A percentile compares a stretch with the other conserved stretches of the same genome.
Evolutionary conservation across 92 coral and sea anemone genomes (phyloP).

Genomic region (Heliopora coerulea): DNA sequence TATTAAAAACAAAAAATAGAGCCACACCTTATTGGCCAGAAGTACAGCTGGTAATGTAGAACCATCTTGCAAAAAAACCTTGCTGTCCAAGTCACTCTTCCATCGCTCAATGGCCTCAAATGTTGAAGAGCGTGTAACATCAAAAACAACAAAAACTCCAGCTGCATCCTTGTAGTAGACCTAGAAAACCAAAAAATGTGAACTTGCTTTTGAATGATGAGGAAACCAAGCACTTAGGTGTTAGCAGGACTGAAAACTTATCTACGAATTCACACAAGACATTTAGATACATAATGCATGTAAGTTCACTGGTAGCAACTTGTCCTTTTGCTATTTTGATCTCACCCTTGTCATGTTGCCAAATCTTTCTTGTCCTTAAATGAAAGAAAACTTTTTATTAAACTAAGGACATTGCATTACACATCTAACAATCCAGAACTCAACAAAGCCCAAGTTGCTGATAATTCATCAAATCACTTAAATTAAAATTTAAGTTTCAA

Average conservation of each 20-base stretch:
- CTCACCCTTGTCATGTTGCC: slow-evolving; percentile 94
- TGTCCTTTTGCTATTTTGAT: no score
- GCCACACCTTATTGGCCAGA: slow-evolving; percentile 83
- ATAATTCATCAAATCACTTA: no score
- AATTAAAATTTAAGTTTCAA: no score
- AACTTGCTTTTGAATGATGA: no score
- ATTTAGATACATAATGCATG: no score
- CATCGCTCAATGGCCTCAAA: slow-evolving; percentile 97
- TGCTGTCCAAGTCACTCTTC: slow-evolving; percentile 90
- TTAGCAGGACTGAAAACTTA: no score
- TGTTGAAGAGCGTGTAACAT: slow-evolving; percentile 95
- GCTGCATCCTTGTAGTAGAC: slow-evolving; percentile 95
- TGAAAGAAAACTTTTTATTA: not conserved
- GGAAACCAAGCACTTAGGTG: no score
- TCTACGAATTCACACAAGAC: no score
- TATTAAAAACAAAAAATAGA: not conserved
- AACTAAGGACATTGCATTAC: no score
- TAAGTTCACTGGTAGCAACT: no score
- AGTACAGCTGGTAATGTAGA: slow-evolving; percentile 80
- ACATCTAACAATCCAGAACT: no score
- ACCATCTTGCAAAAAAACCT: slow-evolving; percentile 78
- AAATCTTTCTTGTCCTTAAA: slow-evolving; percentile 88
- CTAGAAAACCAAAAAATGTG: slow-evolving; percentile 34
- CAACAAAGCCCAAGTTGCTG: no score
- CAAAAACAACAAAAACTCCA: slow-evolving; percentile 93